Conservation (phyloP, 30 jellyfish, hydroid and myxozoan genomes). For the Sanderia malayensis region DNA sequence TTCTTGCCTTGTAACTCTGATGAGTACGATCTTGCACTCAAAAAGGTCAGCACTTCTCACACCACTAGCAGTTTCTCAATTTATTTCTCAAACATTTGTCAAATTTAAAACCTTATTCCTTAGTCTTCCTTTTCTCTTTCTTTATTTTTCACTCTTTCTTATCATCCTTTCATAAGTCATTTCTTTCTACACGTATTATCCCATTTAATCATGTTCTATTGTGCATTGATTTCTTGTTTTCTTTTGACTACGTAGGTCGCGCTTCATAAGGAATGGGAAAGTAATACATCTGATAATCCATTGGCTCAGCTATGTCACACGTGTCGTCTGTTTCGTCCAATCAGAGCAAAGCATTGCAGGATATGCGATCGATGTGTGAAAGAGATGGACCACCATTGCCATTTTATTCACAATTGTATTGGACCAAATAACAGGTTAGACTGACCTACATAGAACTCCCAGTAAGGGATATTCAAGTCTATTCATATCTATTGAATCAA, state of each 20-base stretch:
- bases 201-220: too few relatives aligned
- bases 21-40: slow-evolving; percentile 78
- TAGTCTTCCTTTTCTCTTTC: too few relatives aligned
- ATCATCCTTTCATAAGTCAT: too few relatives aligned
- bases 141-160: background rate
- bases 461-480: background rate
- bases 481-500: background rate
- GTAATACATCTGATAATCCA: slow-evolving; percentile 73
- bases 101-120: too few relatives aligned
- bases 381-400: slow-evolving; percentile 91
- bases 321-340: slow-evolving; percentile 93
- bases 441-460: background rate
- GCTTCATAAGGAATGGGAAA: slow-evolving; percentile 94
- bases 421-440: slow-evolving; percentile 90
- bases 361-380: slow-evolving; percentile 80
- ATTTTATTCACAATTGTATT: slow-evolving; percentile 75
- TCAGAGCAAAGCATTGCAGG: slow-evolving; percentile 93
- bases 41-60: slow-evolving; percentile 53
- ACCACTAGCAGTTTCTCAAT: too few relatives aligned
- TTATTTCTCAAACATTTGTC: too few relatives aligned
- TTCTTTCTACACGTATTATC: too few relatives aligned
- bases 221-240: too few relatives aligned
- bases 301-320: slow-evolving; percentile 86
- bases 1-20: slow-evolving; percentile 70
- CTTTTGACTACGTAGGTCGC: too few relatives aligned